Evolutionary conservation across 2,888 invertebrate genomes (phyloP), one percentile per base, ranked within the genome.

Genomic region (Dryomyza anilis): DNA sequence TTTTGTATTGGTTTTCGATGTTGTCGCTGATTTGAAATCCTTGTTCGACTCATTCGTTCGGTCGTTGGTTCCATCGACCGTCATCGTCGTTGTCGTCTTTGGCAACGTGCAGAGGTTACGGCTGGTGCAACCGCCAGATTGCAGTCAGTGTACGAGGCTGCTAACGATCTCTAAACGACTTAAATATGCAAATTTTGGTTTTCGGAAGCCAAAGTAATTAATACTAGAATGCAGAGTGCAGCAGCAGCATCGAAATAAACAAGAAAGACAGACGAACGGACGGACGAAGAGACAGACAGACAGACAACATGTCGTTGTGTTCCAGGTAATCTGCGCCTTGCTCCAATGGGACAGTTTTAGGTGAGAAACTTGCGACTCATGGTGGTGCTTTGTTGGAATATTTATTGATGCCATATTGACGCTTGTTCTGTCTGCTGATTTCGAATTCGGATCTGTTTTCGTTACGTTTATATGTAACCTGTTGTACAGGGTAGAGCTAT

Each of bases 161-260:
- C 48, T 48, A 60, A 60, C 50, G 60, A 60, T 60, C 27, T 60
- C 36, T 21, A 60, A 60, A 60, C 39, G 60, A 60, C 33, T 60
- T 60, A 55, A 76, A 76, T 80, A 79, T 81, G 80, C 77, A 78
- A 79, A 81, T 81, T 68, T 70, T 77, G 76, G 77, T 78, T 81
- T 81, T 81, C 81, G 81, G 81, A 80, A 81, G 81, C 81, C 78
- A 79, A 78, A 80, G 82, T 81, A 81, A 82, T 81, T 81, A 81
- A 81, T 82, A 81, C 80, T 74, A 74, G 74, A 73, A 80, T 73
- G 75, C 70, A 74, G 67, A 69, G 50, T 29, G 67, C 67, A 68
- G 64, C 60, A 58, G 63, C 65, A 69, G 39, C 61, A 50, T 66
- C 61, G 52, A 39, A 67, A 57, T n/a, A 36, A 57, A 39, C n/a